phyloP scores from a whole-genome alignment of 1,140 invertebrate species.

The Gryon sp. region DNA sequence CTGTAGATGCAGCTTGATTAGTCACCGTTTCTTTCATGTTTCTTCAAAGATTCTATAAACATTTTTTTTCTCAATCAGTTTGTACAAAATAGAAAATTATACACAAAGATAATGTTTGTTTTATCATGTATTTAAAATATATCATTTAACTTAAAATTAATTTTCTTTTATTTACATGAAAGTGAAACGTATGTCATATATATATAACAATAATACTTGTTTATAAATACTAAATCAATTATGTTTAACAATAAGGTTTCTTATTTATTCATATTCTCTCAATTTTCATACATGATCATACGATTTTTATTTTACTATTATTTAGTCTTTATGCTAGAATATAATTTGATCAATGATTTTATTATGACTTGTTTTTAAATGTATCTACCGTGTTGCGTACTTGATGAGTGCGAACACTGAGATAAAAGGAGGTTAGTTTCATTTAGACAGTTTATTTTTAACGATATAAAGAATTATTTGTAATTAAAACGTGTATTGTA shows the following conservation, averaged over 20 bases:
- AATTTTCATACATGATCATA: no score
- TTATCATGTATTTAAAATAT: no score
- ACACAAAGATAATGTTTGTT: neutral
- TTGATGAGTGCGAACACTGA: neutral
- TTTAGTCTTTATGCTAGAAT: neutral
- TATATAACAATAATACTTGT: no score
- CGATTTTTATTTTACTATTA: no score
- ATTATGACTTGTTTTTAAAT: neutral
- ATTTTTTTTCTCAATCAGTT: no score
- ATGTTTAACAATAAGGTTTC: no score
- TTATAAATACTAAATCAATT: no score
- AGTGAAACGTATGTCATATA: no score
- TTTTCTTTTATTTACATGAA: no score
- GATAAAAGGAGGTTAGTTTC: slow-evolving; percentile 14
- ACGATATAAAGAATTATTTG: slow-evolving; percentile 2
- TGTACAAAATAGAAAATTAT: neutral
- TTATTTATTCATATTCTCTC: no score
- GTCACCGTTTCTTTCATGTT: slow-evolving; percentile 72
- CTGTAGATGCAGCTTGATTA: slow-evolving; percentile 65
- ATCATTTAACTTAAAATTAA: no score
- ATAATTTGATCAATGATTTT: neutral
- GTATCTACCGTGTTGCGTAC: neutral
- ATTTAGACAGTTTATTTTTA: slow-evolving; percentile 14
- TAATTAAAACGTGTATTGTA: neutral
- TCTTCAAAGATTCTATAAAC: slow-evolving; percentile 47